A percentile compares a stretch with the other conserved stretches of the same genome.
These are phyloP conservation scores for Calliopsis andreniformis DNA, from an alignment of 1,140 invertebrate species.

Conservation along the genomic window DNA sequence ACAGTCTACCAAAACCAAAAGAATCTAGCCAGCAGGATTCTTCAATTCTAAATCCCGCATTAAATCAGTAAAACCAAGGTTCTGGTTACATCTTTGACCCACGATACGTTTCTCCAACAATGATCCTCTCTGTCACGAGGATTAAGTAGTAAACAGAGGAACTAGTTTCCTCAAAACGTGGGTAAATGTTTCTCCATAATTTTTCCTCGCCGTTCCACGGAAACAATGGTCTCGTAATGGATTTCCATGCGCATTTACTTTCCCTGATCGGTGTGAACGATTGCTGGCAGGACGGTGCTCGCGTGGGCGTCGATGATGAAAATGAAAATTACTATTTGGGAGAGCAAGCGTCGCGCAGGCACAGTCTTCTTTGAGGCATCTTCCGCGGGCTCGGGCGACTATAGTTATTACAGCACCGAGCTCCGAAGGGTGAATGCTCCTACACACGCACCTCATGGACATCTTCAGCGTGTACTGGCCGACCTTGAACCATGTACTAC, in stretches of 20 bases:
- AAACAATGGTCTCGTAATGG: not conserved
- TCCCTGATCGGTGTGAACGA: not conserved
- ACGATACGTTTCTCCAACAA: too few relatives aligned
- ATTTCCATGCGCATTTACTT: not conserved
- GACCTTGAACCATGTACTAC: slow-evolving; percentile 76
- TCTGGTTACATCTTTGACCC: too few relatives aligned
- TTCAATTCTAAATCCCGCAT: too few relatives aligned
- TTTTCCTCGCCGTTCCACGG: too few relatives aligned
- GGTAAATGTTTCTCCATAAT: not conserved
- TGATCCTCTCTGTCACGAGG: too few relatives aligned
- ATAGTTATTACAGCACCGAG: slow-evolving; percentile 36
- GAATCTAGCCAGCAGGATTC: too few relatives aligned
- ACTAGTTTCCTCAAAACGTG: not conserved
- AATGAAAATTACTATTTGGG: not conserved
- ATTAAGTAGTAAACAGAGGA: not conserved
- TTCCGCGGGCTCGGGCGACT: not conserved
- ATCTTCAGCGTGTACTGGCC: slow-evolving; percentile 73
- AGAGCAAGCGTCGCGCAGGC: too few relatives aligned
- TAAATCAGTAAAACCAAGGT: too few relatives aligned
- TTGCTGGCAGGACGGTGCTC: too few relatives aligned
- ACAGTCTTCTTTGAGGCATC: not conserved
- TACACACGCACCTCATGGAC: slow-evolving; percentile 67
- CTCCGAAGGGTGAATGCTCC: slow-evolving; percentile 73
- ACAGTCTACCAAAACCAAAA: too few relatives aligned
- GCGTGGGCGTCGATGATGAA: too few relatives aligned